These are phyloP conservation scores for Umimayanthus kanabou DNA, from an alignment of 92 coral and sea anemone species.

Conservation along the genomic window DNA sequence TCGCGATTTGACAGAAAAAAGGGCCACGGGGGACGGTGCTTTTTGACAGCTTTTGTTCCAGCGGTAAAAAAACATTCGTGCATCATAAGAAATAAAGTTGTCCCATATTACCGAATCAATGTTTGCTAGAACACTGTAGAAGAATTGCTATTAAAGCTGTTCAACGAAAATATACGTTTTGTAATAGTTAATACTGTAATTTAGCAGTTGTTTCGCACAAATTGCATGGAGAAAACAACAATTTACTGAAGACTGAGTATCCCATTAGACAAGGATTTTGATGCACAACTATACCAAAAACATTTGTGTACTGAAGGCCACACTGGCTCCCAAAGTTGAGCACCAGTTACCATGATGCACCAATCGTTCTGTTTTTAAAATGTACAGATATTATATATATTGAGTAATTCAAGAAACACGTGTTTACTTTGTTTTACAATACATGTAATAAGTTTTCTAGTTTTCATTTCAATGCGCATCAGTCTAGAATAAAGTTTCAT, in stretches of 20 bases:
- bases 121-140: too few species aligned
- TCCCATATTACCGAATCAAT: too few species aligned
- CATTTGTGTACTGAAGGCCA: not conserved
- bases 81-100: not conserved
- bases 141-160: too few species aligned
- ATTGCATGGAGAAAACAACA: too few species aligned
- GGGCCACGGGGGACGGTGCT: not conserved
- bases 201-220: too few species aligned
- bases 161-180: too few species aligned
- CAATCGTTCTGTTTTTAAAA: not conserved
- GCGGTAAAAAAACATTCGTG: not conserved
- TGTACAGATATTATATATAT: not conserved
- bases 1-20: slow-evolving; percentile 1
- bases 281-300: not conserved
- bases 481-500: slow-evolving; percentile 1
- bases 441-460: not conserved
- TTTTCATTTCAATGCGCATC: slow-evolving; percentile 1
- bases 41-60: slow-evolving; percentile 3
- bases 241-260: not conserved
- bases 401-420: slow-evolving; percentile 3
- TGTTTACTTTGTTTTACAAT: slow-evolving; percentile 13
- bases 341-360: not conserved
- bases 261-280: not conserved
- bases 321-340: slow-evolving; percentile 8
- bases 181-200: too few species aligned